Evolutionary conservation across 2,113 vertebrate genomes (phyloP).

Genomic region (Dromiciops gliroides): DNA sequence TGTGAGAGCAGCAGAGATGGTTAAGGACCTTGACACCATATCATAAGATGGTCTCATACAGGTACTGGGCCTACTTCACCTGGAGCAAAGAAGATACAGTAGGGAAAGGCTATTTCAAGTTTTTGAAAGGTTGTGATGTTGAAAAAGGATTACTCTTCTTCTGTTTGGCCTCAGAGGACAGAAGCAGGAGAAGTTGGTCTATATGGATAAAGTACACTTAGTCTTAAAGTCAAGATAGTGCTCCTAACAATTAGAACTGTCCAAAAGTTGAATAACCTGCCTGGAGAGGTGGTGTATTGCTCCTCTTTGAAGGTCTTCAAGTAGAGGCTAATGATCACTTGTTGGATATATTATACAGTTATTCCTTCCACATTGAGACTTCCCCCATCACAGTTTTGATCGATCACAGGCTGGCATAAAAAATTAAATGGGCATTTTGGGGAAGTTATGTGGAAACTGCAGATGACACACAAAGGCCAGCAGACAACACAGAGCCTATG

Average conservation of each 20-base stretch:
- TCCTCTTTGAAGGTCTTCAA: neutral
- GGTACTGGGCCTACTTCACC: neutral
- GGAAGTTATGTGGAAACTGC: neutral
- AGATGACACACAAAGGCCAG: no score
- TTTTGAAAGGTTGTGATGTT: neutral
- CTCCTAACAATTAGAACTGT: neutral
- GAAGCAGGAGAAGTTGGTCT: neutral
- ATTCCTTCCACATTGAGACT: neutral
- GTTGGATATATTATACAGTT: neutral
- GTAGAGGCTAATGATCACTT: neutral
- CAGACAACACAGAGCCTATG: neutral
- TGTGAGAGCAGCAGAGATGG: neutral
- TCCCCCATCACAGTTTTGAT: neutral
- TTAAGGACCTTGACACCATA: neutral
- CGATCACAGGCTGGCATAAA: neutral
- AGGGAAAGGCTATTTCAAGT: neutral
- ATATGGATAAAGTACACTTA: neutral
- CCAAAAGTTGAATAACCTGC: neutral
- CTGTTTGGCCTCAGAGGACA: neutral
- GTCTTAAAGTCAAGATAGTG: neutral
- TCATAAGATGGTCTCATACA: neutral
- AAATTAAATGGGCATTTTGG: neutral
- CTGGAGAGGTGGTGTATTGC: neutral
- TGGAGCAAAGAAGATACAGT: neutral
- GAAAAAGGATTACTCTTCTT: neutral